Base-by-base conservation (phyloP, 1,140 invertebrate genomes). In the Saccostrea cuccullata region DNA sequence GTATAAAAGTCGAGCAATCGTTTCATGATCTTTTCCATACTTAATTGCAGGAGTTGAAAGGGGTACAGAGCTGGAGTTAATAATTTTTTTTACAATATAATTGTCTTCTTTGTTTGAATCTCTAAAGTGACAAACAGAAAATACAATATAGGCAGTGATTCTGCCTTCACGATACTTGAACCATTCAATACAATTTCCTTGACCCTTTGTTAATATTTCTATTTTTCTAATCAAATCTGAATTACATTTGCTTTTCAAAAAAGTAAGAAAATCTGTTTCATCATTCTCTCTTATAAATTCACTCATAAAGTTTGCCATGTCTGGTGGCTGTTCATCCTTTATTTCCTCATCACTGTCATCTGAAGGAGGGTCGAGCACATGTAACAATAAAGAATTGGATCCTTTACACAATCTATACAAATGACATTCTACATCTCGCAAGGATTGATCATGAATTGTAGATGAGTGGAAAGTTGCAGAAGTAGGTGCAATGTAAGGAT, bases 11-110 rank as follows among this genome's bases (percentile, higher is more conserved):
- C 26, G 36, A 40, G 26, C 82, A 9, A 30, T 84, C 55, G 26
- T 64, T 26, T 85, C 58, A 85, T 55, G 84, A 12, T 85, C 58
- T 58, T 47, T 60, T 60, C 84, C 60, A 47, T 23, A 58, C 9
- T 30, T 84, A 84, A 47, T 84, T 30, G 47, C 82, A 84, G n/a
- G n/a, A n/a, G n/a, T n/a, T n/a, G n/a, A n/a, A n/a, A n/a, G n/a
- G n/a, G n/a, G n/a, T n/a, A n/a, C n/a, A n/a, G n/a, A n/a, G n/a
- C n/a, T n/a, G n/a, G n/a, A n/a, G n/a, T n/a, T n/a, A n/a, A n/a
- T n/a, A n/a, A n/a, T n/a, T n/a, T n/a, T n/a, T n/a, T n/a, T n/a
- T n/a, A n/a, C n/a, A n/a, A n/a, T n/a, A n/a, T n/a, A n/a, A n/a
- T n/a, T n/a, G n/a, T n/a, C n/a, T n/a, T n/a, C n/a, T n/a, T n/a